Evolutionary conservation across 2,797 vertebrate genomes (phyloP).

Genomic region (Sandelia bainsii): DNA sequence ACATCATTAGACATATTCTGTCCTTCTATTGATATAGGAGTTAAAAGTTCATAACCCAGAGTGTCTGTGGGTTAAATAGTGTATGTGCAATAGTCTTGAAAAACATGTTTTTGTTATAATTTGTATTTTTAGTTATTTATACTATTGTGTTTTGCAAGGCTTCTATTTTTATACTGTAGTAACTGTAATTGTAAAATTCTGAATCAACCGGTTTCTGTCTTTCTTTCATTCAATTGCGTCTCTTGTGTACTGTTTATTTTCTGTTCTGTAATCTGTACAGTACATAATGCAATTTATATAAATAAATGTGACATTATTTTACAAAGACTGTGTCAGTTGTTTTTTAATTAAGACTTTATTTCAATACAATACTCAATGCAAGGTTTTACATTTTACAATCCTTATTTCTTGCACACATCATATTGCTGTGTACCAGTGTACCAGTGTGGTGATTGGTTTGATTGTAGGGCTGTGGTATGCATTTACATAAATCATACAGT

Average conservation of each 20-base stretch:
- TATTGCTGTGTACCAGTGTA: conserved; percentile 8
- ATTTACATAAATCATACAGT: neutral
- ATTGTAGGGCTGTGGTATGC: neutral
- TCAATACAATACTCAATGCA: conserved; percentile 47
- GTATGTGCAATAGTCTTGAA: too few relatives aligned
- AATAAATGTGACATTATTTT: conserved; percentile 2
- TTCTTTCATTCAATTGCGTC: too few relatives aligned
- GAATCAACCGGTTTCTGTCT: too few relatives aligned
- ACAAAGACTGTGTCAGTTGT: neutral
- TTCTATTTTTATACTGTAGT: too few relatives aligned
- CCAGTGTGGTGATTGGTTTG: conserved; percentile 50
- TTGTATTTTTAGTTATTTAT: too few relatives aligned
- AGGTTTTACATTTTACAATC: conserved; percentile 56
- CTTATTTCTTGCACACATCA: conserved; percentile 37
- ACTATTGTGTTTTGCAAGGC: too few relatives aligned
- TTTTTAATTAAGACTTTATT: conserved; percentile 72
- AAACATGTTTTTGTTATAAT: too few relatives aligned
- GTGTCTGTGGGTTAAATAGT: neutral
- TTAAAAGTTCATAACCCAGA: neutral
- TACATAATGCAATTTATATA: neutral
- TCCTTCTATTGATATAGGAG: neutral
- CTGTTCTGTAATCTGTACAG: too few relatives aligned
- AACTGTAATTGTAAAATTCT: too few relatives aligned
- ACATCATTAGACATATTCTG: neutral
- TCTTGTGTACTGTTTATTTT: too few relatives aligned